phyloP scores from a whole-genome alignment of 2,888 invertebrate species.

The Parascotia fuliginaria region DNA sequence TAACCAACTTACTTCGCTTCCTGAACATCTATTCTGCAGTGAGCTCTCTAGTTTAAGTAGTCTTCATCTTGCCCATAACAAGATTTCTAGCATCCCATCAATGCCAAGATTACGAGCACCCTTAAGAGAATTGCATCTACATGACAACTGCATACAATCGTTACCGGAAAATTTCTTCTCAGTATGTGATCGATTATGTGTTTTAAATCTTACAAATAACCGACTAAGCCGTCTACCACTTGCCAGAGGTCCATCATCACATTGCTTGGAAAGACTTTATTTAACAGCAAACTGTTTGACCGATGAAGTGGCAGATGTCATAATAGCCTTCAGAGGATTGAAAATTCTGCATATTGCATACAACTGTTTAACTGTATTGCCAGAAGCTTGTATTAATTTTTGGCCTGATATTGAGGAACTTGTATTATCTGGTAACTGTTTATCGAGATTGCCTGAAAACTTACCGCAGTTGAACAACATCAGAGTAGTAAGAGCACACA shows the following conservation, averaged over 20 bases:
- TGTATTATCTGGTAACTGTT: constrained; percentile 92
- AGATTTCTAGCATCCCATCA: constrained; percentile 89
- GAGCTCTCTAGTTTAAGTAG: constrained; percentile 90
- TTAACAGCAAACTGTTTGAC: constrained; percentile 92
- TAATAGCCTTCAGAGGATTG: constrained; percentile 88
- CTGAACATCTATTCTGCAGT: constrained; percentile 90
- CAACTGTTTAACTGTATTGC: constrained; percentile 90
- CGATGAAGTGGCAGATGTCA: constrained; percentile 88
- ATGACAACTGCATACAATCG: constrained; percentile 91
- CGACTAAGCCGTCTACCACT: constrained; percentile 89
- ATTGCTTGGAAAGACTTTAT: constrained; percentile 88
- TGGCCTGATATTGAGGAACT: constrained; percentile 94
- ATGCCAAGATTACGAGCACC: constrained; percentile 88
- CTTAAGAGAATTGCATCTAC: constrained; percentile 89
- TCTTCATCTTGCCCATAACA: constrained; percentile 92
- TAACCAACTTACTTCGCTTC: constrained; percentile 89
- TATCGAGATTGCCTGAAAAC: constrained; percentile 91
- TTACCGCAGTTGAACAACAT: constrained; percentile 90
- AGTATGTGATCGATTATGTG: constrained; percentile 87
- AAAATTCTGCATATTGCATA: constrained; percentile 91
- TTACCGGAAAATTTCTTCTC: constrained; percentile 92
- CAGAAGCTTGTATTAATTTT: constrained; percentile 90
- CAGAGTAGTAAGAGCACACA: constrained; percentile 91
- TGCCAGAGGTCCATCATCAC: constrained; percentile 86
- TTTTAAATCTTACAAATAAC: constrained; percentile 93